phyloP scores from a whole-genome alignment of 2,888 invertebrate genomes.

The Acanthopleura granulata region DNA sequence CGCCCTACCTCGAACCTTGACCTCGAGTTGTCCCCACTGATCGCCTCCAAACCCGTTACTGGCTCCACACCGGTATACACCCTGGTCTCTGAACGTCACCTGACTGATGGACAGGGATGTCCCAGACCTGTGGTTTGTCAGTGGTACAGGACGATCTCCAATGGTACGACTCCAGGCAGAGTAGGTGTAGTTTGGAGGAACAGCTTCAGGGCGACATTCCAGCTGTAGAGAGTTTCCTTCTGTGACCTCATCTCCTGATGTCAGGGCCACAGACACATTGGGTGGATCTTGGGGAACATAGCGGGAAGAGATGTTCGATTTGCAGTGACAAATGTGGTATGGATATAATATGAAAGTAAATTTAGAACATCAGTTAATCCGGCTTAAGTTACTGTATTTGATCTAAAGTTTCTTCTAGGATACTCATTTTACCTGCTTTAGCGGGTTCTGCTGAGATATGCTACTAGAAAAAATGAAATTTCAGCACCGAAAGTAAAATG shows the following conservation, averaged over 20 bases:
- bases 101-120: background rate
- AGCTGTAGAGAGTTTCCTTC: background rate
- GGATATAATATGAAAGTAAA: too few species aligned
- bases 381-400: too few species aligned
- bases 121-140: background rate
- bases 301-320: too few species aligned
- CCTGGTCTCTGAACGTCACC: background rate
- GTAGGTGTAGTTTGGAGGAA: background rate
- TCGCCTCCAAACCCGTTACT: background rate
- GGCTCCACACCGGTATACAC: background rate
- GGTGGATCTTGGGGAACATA: background rate
- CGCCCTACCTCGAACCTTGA: too few species aligned
- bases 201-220: conserved; percentile 1
- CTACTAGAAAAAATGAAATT: too few species aligned
- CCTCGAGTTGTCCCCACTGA: too few species aligned
- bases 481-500: too few species aligned
- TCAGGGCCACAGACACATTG: background rate
- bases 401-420: too few species aligned
- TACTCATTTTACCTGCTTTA: too few species aligned
- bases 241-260: background rate
- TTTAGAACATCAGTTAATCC: too few species aligned
- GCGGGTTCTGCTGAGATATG: too few species aligned
- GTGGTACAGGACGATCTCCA: background rate
- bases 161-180: background rate
- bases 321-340: too few species aligned